Evolutionary conservation across 1,140 invertebrate species (phyloP).

Genomic region (Leguminivora glycinivorella): DNA sequence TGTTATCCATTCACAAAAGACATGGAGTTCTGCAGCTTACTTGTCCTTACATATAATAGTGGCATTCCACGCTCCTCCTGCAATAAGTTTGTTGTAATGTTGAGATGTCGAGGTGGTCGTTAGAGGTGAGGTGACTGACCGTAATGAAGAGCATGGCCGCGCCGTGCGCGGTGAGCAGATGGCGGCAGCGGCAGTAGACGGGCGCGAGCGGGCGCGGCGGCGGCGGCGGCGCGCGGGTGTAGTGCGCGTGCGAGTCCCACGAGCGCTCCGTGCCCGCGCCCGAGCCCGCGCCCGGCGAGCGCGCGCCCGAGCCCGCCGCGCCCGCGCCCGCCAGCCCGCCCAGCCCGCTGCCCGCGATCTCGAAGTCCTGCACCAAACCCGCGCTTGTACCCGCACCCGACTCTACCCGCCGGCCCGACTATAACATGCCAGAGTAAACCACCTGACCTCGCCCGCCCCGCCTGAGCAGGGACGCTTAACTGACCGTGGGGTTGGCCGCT

Average conservation of each 20-base stretch:
- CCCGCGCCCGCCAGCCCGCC: too few species aligned
- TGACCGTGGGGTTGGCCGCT: too few species aligned
- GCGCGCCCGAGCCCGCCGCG: conserved; percentile 84
- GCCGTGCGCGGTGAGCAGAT: conserved; percentile 87
- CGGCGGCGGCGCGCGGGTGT: conserved; percentile 84
- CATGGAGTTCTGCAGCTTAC: too few species aligned
- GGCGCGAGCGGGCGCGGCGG: conserved; percentile 84
- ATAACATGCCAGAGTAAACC: not conserved
- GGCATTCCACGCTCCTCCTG: too few species aligned
- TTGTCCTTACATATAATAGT: too few species aligned
- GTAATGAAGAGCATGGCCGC: conserved; percentile 87
- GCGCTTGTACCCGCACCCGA: not conserved
- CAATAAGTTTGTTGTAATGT: too few species aligned
- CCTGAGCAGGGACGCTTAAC: not conserved
- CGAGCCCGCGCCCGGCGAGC: conserved; percentile 82
- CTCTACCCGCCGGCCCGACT: conserved; percentile 7
- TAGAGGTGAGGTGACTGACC: conserved; percentile 79
- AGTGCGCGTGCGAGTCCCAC: conserved; percentile 95
- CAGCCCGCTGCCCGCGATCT: conserved; percentile 89
- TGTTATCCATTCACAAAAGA: too few species aligned
- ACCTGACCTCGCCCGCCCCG: not conserved
- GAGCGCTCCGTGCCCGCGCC: conserved; percentile 87
- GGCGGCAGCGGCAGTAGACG: conserved; percentile 89
- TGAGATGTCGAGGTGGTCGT: too few species aligned
- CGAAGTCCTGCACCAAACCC: conserved; percentile 82